Conservation (phyloP, 2,888 invertebrate genomes). For the Biston stratarius region DNA sequence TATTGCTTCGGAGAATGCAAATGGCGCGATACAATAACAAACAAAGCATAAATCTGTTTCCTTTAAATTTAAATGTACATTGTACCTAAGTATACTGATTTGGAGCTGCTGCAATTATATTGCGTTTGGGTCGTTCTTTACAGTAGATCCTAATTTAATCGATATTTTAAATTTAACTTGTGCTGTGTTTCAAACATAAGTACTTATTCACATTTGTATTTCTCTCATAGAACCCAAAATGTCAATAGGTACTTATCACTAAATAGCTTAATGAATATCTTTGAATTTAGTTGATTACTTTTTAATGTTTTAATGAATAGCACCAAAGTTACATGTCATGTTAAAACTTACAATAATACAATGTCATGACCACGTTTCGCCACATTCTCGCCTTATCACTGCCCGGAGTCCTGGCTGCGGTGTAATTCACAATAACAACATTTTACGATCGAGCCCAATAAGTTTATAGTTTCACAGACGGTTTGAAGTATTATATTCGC, state of each 20-base stretch:
- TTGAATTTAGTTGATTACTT: no score
- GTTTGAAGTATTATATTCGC: conserved; percentile 38
- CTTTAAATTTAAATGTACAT: not conserved
- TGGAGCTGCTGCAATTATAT: not conserved
- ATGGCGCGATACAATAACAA: conserved; percentile 27
- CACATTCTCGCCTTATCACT: conserved; percentile 20
- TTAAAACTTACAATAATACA: not conserved
- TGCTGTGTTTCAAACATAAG: no score
- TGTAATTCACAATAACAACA: conserved; percentile 40
- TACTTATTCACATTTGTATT: no score
- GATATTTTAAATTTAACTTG: no score
- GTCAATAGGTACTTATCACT: no score
- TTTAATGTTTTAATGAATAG: no score
- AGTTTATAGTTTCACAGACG: conserved; percentile 36
- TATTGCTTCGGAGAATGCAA: conserved; percentile 31
- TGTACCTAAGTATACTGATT: not conserved
- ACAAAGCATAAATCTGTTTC: conserved; percentile 5
- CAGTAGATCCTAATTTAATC: not conserved
- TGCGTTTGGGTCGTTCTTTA: not conserved
- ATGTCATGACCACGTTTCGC: not conserved
- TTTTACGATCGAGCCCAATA: conserved; percentile 37
- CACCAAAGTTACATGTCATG: not conserved
- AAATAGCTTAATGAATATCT: no score
- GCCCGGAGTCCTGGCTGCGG: conserved; percentile 19
- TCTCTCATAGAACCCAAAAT: no score